A percentile compares a stretch with the other conserved stretches of the same genome.
phyloP scores from a whole-genome alignment of 2,888 invertebrate genomes.

The Pristionchus entomophagus region DNA sequence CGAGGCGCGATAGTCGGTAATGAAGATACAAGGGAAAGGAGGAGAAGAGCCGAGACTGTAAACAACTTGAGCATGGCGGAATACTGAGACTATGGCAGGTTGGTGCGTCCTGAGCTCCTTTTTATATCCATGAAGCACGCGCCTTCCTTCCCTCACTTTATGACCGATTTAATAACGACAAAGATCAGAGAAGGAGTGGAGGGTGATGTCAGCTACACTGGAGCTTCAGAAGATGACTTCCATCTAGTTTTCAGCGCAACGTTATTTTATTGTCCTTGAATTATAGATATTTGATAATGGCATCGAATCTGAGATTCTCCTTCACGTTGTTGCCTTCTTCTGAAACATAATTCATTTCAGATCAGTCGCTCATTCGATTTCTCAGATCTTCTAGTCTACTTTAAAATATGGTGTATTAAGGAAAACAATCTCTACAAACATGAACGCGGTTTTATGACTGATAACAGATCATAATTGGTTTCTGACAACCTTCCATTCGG shows the following conservation, averaged over 20 bases:
- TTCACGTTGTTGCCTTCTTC: background rate
- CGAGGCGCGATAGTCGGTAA: background rate
- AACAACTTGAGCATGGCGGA: conserved; percentile 1
- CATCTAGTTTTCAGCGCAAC: background rate
- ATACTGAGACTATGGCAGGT: background rate
- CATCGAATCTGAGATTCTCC: background rate
- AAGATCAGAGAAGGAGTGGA: background rate
- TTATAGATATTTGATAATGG: background rate
- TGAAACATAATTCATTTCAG: background rate
- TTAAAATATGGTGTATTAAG: no score
- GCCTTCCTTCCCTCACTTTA: background rate
- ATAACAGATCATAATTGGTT: no score
- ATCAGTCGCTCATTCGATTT: no score
- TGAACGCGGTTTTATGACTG: no score
- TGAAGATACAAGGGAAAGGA: background rate
- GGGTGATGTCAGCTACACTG: background rate
- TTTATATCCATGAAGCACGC: conserved; percentile 27
- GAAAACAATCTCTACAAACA: no score
- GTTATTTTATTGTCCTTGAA: no score
- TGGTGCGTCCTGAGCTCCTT: conserved; percentile 1
- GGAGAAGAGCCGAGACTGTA: background rate
- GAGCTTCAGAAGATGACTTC: background rate
- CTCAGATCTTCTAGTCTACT: no score
- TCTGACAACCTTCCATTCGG: no score
- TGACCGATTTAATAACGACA: conserved; percentile 2